phyloP scores from a whole-genome alignment of 2,797 vertebrate genomes.

The Telmatherina bonti region DNA sequence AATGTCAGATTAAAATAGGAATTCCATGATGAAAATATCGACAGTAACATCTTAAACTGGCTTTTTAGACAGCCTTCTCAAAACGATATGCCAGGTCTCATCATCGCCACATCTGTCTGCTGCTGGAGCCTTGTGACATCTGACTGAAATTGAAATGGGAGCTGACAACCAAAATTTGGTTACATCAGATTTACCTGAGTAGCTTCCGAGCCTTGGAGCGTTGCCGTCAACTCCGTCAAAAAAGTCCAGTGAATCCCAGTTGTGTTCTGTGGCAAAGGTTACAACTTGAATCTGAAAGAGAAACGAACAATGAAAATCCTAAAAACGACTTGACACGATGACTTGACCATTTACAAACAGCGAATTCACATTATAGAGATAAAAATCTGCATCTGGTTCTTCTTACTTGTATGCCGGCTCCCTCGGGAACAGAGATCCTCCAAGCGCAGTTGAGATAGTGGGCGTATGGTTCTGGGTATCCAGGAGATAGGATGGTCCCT shows the following conservation, averaged over 20 bases:
- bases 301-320: neutral
- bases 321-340: neutral
- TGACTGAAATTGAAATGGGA: conserved; percentile 61
- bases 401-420: conserved; percentile 96
- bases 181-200: conserved; percentile 89
- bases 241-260: conserved; percentile 98
- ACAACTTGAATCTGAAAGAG: conserved; percentile 91
- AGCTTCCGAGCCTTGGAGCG: conserved; percentile 95
- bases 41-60: conserved; percentile 32
- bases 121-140: conserved; percentile 41
- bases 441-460: conserved; percentile 98
- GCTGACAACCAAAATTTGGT: conserved; percentile 52
- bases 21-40: conserved; percentile 44
- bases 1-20: conserved; percentile 40
- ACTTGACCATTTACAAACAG: neutral
- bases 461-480: conserved; percentile 96
- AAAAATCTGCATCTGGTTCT: conserved; percentile 17
- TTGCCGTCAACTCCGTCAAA: conserved; percentile 95
- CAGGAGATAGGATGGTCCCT: conserved; percentile 96
- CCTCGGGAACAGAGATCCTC: conserved; percentile 97
- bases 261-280: conserved; percentile 98
- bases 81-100: conserved; percentile 72
- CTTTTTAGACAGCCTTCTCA: conserved; percentile 57
- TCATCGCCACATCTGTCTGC: conserved; percentile 62
- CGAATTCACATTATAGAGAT: neutral